Evolutionary conservation across 2,888 invertebrate species (phyloP).

Genomic region (Diplolepis rosae): DNA sequence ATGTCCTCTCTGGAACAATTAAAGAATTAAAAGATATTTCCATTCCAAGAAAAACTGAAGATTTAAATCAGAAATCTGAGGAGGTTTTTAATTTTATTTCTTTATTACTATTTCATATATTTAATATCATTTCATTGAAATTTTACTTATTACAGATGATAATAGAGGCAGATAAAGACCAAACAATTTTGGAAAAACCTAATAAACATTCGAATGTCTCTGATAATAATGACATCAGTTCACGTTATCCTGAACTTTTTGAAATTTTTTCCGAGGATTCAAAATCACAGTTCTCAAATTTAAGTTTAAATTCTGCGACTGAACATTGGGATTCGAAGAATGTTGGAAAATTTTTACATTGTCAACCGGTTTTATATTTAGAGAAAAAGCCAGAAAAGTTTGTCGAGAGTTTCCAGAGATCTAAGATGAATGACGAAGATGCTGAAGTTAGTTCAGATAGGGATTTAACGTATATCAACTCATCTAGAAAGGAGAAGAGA

Average conservation of each 20-base stretch:
- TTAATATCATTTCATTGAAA: background rate
- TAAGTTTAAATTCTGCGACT: background rate
- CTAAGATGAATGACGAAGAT: background rate
- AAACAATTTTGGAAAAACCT: background rate
- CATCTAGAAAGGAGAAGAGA: too few species aligned
- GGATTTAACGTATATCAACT: too few species aligned
- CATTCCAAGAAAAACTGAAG: background rate
- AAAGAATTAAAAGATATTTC: background rate
- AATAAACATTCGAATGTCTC: background rate
- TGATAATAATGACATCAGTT: background rate
- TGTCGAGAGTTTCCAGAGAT: background rate
- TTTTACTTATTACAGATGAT: background rate
- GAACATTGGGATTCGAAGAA: background rate
- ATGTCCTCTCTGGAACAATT: background rate
- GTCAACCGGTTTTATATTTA: background rate
- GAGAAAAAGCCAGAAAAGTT: background rate
- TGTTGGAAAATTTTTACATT: background rate
- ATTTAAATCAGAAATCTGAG: background rate
- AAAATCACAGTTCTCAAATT: background rate
- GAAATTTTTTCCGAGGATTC: constrained; percentile 7
- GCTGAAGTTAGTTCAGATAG: background rate
- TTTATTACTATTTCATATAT: background rate
- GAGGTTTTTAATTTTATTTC: background rate
- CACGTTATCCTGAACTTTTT: constrained; percentile 18
- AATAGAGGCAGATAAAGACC: background rate